A percentile compares a stretch with the other conserved stretches of the same genome.
Evolutionary conservation across 1,140 invertebrate species (phyloP).

Genomic region (Spodoptera litura): DNA sequence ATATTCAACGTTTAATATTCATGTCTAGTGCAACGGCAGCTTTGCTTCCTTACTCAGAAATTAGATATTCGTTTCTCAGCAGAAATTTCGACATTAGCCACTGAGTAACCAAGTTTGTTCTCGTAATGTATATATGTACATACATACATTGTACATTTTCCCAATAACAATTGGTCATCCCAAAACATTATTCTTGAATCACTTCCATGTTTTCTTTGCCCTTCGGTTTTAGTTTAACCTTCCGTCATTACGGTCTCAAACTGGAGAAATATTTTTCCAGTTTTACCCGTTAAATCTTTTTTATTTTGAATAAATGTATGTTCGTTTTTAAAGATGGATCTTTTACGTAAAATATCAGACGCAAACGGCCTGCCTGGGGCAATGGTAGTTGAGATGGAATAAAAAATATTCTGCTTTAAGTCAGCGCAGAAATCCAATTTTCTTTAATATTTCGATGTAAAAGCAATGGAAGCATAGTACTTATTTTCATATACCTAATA

Average conservation of each 20-base stretch:
- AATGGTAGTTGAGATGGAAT: constrained; percentile 7
- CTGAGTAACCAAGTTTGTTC: constrained; percentile 58
- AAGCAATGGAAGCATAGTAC: background rate
- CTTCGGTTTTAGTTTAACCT: background rate
- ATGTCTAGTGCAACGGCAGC: constrained; percentile 64
- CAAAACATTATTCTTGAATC: background rate
- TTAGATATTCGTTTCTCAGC: constrained; percentile 71
- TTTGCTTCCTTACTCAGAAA: constrained; percentile 69
- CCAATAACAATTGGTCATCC: constrained; percentile 6
- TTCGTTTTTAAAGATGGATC: constrained; percentile 10
- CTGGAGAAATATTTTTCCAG: background rate
- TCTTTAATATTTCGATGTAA: constrained; percentile 30
- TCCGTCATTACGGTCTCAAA: background rate
- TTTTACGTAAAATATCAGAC: constrained; percentile 20
- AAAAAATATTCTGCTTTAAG: constrained; percentile 7
- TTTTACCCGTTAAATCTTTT: background rate
- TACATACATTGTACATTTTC: constrained; percentile 1
- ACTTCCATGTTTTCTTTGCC: background rate
- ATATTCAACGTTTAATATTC: constrained; percentile 76
- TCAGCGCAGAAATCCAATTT: constrained; percentile 44
- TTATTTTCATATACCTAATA: background rate
- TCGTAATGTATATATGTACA: constrained; percentile 7
- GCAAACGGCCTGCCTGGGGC: background rate
- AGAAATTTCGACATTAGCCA: constrained; percentile 61
- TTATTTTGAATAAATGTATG: constrained; percentile 16